Evolutionary conservation across 1,140 invertebrate species (phyloP), one percentile per base, ranked within the genome.

Genomic region (Rhopalosiphum maidis): DNA sequence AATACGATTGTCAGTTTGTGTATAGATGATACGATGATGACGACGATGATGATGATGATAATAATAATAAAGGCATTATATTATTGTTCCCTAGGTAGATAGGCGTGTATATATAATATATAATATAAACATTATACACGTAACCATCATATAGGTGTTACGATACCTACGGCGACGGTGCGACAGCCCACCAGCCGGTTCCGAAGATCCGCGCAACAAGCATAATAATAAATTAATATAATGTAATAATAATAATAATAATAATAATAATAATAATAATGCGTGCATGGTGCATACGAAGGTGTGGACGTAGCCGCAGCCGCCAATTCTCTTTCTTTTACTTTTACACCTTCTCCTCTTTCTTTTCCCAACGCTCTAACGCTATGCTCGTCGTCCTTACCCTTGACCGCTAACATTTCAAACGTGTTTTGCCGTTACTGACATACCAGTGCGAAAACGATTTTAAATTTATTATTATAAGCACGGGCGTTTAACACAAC

Each of bases 371-470:
- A 30, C 15, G 30, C n/a, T 0, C 0, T 1, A 15, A 90, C 22
- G 15, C 9, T 55, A 22, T 55, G n/a, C 30, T n/a, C 22, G 15
- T 46, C 68, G 60, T 91, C 35, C 90, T 48, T 91, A 91, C 90
- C 90, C 90, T 91, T 91, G 90, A 91, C 90, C 43, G 60, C 60
- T 82, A 41, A 82, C 90, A 82, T 82, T 82, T 30, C 30, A 77
- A 91, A 77, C 55, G 60, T 82, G 60, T 60, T 83, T 91, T 82
- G 68, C 43, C 68, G 60, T 91, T 91, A 46, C 60, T n/a, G 30
- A 15, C 48, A n/a, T 54, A n/a, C 35, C 35, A 85, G 83, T 23
- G 83, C 37, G 23, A 85, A 85, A 85, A 41, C 41, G 41, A 85
- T 85, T 41, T 85, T 85, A 30, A 25, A 43, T 85, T 9, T 83